phyloP scores from a whole-genome alignment of 2,797 vertebrate species.

The Galagoides demidoff region DNA sequence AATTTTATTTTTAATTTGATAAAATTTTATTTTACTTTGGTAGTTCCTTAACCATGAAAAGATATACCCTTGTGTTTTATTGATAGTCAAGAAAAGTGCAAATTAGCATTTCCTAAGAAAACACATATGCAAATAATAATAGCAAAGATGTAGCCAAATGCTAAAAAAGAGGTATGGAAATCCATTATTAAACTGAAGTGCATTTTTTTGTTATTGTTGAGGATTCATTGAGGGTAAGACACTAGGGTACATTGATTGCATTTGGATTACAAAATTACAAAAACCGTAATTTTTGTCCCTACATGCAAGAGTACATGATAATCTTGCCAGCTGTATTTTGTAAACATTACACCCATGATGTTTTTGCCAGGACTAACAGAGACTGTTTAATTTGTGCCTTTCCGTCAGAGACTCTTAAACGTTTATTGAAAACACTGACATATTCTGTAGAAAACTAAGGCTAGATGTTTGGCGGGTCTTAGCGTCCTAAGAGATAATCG shows the following conservation, averaged over 20 bases:
- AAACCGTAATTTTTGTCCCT: no score
- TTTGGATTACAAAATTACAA: no score
- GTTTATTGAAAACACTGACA: neutral
- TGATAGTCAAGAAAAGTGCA: neutral
- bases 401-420: no score
- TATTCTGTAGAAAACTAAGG: neutral
- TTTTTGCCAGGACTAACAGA: neutral
- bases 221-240: no score
- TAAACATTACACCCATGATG: neutral
- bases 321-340: neutral
- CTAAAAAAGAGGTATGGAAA: neutral
- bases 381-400: neutral
- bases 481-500: neutral
- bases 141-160: neutral
- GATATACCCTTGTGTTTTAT: neutral
- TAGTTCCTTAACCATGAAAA: neutral
- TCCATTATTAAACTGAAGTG: neutral
- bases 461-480: neutral
- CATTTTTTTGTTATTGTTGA: no score
- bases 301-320: accelerated
- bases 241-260: no score
- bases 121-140: neutral
- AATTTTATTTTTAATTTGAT: neutral
- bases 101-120: neutral
- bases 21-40: neutral